A percentile compares a stretch with the other conserved stretches of the same genome.
Conservation (phyloP, 2,888 invertebrate genomes). For the Trichogramma dendrolimi region DNA sequence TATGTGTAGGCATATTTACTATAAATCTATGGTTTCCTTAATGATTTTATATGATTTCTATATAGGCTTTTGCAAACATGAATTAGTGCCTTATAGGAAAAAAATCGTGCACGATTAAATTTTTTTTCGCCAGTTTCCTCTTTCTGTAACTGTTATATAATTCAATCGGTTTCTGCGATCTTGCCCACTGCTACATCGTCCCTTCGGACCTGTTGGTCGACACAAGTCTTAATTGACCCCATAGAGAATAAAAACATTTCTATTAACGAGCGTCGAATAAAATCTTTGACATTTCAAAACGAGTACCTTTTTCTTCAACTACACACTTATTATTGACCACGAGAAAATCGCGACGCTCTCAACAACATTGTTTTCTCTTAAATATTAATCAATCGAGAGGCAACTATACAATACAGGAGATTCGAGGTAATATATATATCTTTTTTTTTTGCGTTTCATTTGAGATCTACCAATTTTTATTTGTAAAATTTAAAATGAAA, state of each 20-base stretch:
- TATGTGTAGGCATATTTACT: conserved; percentile 18
- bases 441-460: no score
- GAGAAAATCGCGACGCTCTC: no score
- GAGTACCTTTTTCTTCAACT: no score
- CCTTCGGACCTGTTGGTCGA: conserved; percentile 13
- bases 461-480: no score
- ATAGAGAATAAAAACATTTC: conserved; percentile 27
- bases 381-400: no score
- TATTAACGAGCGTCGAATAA: not conserved
- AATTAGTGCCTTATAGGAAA: conserved; percentile 24
- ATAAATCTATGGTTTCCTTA: conserved; percentile 18
- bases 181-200: no score
- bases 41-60: conserved; percentile 12
- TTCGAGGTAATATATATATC: no score
- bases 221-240: conserved; percentile 26
- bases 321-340: no score
- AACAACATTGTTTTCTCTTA: no score
- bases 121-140: conserved; percentile 8
- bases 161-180: conserved; percentile 32
- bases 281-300: no score
- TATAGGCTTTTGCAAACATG: conserved; percentile 26
- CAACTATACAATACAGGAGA: no score
- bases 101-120: conserved; percentile 18
- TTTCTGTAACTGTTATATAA: conserved; percentile 36
- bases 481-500: no score